Evolutionary conservation across 30 jellyfish, hydroid and myxozoan genomes (phyloP).

Genomic region (Pseudorhiza aurosa): DNA sequence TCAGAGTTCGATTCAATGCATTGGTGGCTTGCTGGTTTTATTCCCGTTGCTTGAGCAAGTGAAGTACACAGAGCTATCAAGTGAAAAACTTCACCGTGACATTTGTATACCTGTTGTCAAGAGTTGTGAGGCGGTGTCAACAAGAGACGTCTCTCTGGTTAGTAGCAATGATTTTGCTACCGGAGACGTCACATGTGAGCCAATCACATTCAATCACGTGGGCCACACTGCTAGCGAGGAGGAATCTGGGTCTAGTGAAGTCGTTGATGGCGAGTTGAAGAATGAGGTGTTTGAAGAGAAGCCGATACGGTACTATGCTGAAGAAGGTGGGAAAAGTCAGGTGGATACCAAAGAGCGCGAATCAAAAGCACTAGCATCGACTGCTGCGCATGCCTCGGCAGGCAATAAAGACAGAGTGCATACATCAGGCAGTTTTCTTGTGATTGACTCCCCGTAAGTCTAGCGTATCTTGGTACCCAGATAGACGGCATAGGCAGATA

Average conservation of each 20-base stretch:
- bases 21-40: conserved; percentile 86
- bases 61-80: conserved; percentile 23
- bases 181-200: neutral
- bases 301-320: neutral
- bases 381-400: neutral
- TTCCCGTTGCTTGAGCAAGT: conserved; percentile 94
- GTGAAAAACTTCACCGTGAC: conserved; percentile 27
- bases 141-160: conserved; percentile 22
- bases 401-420: neutral
- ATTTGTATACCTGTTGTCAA: neutral
- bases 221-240: conserved; percentile 29
- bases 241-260: neutral
- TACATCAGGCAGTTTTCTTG: conserved; percentile 68
- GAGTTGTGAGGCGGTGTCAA: conserved; percentile 10
- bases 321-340: neutral
- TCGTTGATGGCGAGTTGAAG: neutral
- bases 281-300: neutral
- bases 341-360: neutral
- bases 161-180: neutral
- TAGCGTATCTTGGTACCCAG: too few species aligned
- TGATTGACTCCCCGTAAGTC: conserved; percentile 62
- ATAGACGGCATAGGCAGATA: too few species aligned
- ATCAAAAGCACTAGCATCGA: neutral
- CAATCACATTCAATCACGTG: conserved; percentile 8
- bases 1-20: conserved; percentile 89